Conservation (phyloP, 2,797 vertebrate genomes). For the Tapera naevia region DNA sequence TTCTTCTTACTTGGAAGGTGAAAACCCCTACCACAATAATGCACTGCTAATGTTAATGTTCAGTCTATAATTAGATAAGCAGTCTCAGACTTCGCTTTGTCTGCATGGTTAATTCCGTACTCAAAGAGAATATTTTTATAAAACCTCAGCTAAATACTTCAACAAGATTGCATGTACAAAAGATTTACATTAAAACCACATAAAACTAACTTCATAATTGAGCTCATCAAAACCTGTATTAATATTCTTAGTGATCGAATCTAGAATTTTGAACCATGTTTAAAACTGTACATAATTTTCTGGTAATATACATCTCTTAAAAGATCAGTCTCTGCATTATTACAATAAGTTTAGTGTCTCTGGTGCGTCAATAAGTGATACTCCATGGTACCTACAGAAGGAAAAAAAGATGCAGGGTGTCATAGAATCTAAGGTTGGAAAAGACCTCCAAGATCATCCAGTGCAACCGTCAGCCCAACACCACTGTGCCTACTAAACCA, state of each 20-base stretch:
- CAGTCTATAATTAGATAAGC: not conserved
- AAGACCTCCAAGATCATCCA: no score
- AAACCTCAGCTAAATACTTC: conserved; percentile 67
- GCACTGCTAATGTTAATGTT: not conserved
- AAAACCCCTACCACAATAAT: not conserved
- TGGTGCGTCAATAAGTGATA: conserved; percentile 87
- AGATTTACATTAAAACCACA: conserved; percentile 81
- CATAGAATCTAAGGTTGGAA: not conserved
- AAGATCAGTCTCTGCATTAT: conserved; percentile 67
- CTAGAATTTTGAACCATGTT: conserved; percentile 49
- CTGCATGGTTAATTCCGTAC: conserved; percentile 64
- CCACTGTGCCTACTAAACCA: no score
- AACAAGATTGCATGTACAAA: conserved; percentile 78
- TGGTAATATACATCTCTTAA: conserved; percentile 62
- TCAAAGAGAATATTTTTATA: conserved; percentile 57
- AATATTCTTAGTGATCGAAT: conserved; percentile 52
- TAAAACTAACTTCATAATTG: conserved; percentile 74
- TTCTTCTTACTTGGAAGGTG: not conserved
- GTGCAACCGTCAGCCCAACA: no score
- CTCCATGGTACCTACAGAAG: conserved; percentile 85
- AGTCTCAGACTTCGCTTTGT: conserved; percentile 33
- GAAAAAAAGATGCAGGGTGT: not conserved
- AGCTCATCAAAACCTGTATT: conserved; percentile 38
- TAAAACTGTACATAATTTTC: conserved; percentile 76
- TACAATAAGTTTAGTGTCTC: conserved; percentile 80